phyloP scores from a whole-genome alignment of 2,797 vertebrate genomes.

The Jordanella pulchra region DNA sequence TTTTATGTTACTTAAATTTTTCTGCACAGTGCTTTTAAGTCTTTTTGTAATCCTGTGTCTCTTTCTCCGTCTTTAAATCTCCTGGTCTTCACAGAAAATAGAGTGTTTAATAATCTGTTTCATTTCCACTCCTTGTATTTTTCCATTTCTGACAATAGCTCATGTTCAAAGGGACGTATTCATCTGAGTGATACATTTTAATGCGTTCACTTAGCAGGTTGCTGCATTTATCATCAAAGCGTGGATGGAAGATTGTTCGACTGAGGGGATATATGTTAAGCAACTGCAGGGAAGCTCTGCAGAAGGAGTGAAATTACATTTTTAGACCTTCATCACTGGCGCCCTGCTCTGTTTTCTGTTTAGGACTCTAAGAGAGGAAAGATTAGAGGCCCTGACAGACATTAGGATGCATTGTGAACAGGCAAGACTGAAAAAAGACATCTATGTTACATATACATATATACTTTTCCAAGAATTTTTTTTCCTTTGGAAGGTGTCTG shows the following conservation, averaged over 20 bases:
- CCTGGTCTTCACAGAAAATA: slow-evolving; percentile 46
- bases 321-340: slow-evolving; percentile 66
- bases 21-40: slow-evolving; percentile 7
- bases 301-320: slow-evolving; percentile 71
- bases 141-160: slow-evolving; percentile 62
- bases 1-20: background rate
- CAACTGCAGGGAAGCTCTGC: slow-evolving; percentile 69
- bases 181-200: slow-evolving; percentile 81
- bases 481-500: background rate
- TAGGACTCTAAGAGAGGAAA: slow-evolving; percentile 39
- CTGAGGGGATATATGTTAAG: slow-evolving; percentile 69
- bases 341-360: slow-evolving; percentile 55
- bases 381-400: slow-evolving; percentile 56
- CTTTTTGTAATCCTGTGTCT: slow-evolving; percentile 36
- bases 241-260: slow-evolving; percentile 54
- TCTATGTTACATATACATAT: too few relatives aligned
- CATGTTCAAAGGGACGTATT: slow-evolving; percentile 78
- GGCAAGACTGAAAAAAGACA: slow-evolving; percentile 37
- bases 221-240: slow-evolving; percentile 79
- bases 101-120: slow-evolving; percentile 70
- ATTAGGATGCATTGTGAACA: slow-evolving; percentile 49
- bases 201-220: slow-evolving; percentile 74
- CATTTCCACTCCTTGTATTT: slow-evolving; percentile 73
- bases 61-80: slow-evolving; percentile 53
- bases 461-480: background rate